Evolutionary conservation across 2,113 vertebrate genomes (phyloP), one percentile per base, ranked within the genome.

Genomic region (Vulpes lagopus): DNA sequence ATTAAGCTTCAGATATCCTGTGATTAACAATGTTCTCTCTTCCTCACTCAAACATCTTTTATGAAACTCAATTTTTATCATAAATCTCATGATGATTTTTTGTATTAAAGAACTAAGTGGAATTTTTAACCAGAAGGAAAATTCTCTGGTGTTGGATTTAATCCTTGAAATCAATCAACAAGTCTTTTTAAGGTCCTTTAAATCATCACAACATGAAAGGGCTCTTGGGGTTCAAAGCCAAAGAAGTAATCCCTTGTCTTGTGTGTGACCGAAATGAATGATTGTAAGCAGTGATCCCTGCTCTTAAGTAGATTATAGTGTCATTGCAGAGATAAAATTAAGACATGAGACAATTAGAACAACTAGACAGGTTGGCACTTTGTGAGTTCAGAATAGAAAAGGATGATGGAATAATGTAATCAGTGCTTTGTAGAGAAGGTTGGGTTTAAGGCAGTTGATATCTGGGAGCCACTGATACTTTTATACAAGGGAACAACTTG

Each of bases 141-240:
- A 90, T 96, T 96, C 65, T 91, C 60, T 94, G 51, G 92, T 94
- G 65, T 97, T 95, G 92, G 71, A 91, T 81, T 97, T 97, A 97
- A 97, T 98, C 84, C 95, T 97, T 92, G 43, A 97, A 98, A 97
- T 96, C 94, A 95, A 96, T 97, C 96, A 98, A 71, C 86, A 95
- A 96, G 65, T 97, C 94, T 92, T 95, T 92, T 92, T 89, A 96
- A 94, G 92, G 60, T 95, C 71, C 64, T 97, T 96, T 96, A 96
- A 97, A 93, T 96, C 85, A 97, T 96, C 92, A 71, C 27, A 25
- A 97, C 94, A 97, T 97, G 60, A 97, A 97, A 97, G 93, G 55
- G 51, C 32, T 97, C 49, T 96, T 86, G 79, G 80, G 91, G 71
- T 97, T 97, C 93, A 96, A 98, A 97, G 95, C 95, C 97, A 97